Evolutionary conservation across 1,140 invertebrate species (phyloP), one percentile per base, ranked within the genome.

Genomic region (Cotesia typhae): DNA sequence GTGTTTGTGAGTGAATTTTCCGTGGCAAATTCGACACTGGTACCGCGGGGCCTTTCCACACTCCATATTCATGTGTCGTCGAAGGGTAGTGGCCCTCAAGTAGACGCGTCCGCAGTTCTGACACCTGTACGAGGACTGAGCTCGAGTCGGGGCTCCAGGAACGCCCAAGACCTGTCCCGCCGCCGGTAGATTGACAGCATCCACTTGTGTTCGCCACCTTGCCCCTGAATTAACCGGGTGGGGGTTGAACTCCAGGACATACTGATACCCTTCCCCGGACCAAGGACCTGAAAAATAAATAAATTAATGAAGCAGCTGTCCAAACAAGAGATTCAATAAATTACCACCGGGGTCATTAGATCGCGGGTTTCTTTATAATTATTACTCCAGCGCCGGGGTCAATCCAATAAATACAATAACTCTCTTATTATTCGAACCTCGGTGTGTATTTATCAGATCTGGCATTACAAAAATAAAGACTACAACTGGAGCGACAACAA

Each of bases 61-160:
- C 67, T 88, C 86, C n/a, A 88, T 84, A 38, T 88, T 82, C 70
- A 90, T 79, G 76, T 90, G 89, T 4, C 89, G 87, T 76, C 84
- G 90, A 66, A 90, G 68, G 17, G 88, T 90, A 73, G 88, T 89
- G 47, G 86, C 83, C 63, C 89, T 80, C 80, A 87, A 87, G 81
- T 90, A 91, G 57, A 83, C 84, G 76, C 90, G 89, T 70, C 82
- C 83, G 78, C 90, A 90, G 57, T 88, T 89, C 7, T 87, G 86
- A 78, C 90, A 91, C 69, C 84, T 79, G 83, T 81, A 83, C 14
- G 76, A 77, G 55, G 79, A 77, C 64, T 80, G 79, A 63, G 78
- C 80, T 4, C 79, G 78, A 0, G 78, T 72, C 3, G 77, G 79
- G 52, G 74, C 71, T 17, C 78, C 77, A 3, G 78, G 78, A 52